A percentile compares a stretch with the other conserved stretches of the same genome.
Conservation (phyloP, 53 echinoderm and acorn worm genomes). For the Echinometra lucunter region DNA sequence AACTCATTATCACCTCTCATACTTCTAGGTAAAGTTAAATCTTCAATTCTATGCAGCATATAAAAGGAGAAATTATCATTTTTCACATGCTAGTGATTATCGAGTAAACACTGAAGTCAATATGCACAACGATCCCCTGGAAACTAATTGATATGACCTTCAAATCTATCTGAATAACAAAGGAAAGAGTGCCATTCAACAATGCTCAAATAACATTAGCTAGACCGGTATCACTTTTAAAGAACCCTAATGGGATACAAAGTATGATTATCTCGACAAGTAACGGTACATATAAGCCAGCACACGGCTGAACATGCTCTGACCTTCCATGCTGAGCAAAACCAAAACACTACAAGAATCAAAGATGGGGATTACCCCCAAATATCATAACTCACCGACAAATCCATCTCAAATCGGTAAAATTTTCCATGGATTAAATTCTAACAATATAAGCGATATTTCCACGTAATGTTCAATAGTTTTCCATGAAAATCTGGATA, state of each 20-base stretch:
- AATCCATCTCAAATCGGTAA: constrained; percentile 51
- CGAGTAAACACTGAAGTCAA: neutral
- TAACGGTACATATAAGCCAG: neutral
- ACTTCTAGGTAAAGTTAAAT: neutral
- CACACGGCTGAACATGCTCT: neutral
- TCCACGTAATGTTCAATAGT: neutral
- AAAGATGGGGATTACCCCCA: constrained; percentile 48
- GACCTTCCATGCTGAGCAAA: neutral
- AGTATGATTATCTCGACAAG: neutral
- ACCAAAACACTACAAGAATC: constrained; percentile 53
- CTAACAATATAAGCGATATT: neutral
- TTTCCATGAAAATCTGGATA: constrained; percentile 1
- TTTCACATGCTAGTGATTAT: neutral
- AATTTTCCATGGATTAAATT: constrained; percentile 25
- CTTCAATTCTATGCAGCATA: neutral
- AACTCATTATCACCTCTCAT: neutral
- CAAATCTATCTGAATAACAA: neutral
- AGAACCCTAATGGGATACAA: neutral
- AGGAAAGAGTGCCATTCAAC: neutral
- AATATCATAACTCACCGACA: constrained; percentile 46
- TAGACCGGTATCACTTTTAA: neutral
- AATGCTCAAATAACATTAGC: neutral
- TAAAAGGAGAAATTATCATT: neutral
- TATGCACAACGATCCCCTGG: neutral
- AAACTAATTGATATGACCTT: neutral